These are phyloP conservation scores for Plectropomus leopardus DNA, from an alignment of 2,113 vertebrate genomes.

Conservation along the genomic window DNA sequence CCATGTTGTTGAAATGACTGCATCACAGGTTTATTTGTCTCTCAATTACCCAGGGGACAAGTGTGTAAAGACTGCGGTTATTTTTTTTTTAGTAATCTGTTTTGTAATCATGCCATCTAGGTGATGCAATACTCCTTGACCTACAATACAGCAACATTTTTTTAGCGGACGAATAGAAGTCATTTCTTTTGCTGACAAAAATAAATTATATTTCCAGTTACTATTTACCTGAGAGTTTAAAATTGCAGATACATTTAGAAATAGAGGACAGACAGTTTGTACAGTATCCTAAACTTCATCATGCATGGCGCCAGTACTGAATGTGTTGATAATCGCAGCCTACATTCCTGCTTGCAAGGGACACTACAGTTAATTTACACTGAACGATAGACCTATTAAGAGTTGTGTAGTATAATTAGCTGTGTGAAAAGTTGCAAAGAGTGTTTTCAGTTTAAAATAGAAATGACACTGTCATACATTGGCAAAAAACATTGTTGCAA, in stretches of 20 bases:
- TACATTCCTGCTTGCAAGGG: neutral
- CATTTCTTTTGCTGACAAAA: neutral
- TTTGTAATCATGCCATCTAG: slow-evolving; percentile 3
- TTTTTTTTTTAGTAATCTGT: neutral
- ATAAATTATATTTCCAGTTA: neutral
- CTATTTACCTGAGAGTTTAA: neutral
- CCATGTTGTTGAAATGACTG: neutral
- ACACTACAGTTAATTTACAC: neutral
- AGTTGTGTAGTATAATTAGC: no score
- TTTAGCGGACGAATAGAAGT: neutral
- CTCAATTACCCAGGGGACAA: neutral
- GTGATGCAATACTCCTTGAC: neutral
- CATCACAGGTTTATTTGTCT: neutral
- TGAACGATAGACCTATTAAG: no score
- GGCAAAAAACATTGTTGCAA: no score
- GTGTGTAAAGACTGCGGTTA: neutral
- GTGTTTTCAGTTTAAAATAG: no score
- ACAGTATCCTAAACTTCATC: neutral
- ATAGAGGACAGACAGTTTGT: neutral
- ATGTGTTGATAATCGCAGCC: no score
- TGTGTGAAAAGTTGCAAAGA: no score
- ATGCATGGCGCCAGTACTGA: neutral
- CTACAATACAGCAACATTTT: neutral
- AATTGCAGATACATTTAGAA: neutral
- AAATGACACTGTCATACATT: no score